These are phyloP conservation scores for Epizoanthus illoricatus DNA, from an alignment of 92 coral and sea anemone species.

Conservation along the genomic window DNA sequence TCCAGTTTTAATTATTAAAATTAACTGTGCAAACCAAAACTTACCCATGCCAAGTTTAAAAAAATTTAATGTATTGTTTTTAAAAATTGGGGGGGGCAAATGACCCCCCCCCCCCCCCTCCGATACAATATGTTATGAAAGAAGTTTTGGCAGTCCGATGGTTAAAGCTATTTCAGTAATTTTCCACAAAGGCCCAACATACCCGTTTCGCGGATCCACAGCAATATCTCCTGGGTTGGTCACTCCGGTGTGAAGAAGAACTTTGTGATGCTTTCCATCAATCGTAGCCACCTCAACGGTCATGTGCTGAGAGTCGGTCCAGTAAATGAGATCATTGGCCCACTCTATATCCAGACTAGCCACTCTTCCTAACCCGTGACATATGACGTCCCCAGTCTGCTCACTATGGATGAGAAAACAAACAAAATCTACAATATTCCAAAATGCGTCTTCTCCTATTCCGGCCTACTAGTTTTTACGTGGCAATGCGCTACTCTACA, in stretches of 20 bases:
- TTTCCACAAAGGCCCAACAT: neutral
- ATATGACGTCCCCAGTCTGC: slow-evolving; percentile 11
- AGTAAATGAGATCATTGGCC: slow-evolving; percentile 25
- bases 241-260: slow-evolving; percentile 18
- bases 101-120: no score
- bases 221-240: slow-evolving; percentile 20
- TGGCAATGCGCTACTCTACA: no score
- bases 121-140: no score
- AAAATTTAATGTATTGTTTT: no score
- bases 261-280: slow-evolving; percentile 22
- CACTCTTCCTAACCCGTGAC: slow-evolving; percentile 16
- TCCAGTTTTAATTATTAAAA: no score
- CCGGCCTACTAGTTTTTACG: no score
- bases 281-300: slow-evolving; percentile 24
- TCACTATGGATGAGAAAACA: neutral
- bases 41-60: no score
- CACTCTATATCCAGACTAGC: slow-evolving; percentile 21
- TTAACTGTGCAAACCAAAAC: no score
- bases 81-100: no score
- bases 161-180: neutral
- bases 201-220: slow-evolving; percentile 33
- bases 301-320: slow-evolving; percentile 20
- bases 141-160: no score
- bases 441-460: neutral
- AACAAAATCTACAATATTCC: neutral